Base-by-base conservation (phyloP, 1,140 invertebrate species). In the Drosophila nannoptera region DNA sequence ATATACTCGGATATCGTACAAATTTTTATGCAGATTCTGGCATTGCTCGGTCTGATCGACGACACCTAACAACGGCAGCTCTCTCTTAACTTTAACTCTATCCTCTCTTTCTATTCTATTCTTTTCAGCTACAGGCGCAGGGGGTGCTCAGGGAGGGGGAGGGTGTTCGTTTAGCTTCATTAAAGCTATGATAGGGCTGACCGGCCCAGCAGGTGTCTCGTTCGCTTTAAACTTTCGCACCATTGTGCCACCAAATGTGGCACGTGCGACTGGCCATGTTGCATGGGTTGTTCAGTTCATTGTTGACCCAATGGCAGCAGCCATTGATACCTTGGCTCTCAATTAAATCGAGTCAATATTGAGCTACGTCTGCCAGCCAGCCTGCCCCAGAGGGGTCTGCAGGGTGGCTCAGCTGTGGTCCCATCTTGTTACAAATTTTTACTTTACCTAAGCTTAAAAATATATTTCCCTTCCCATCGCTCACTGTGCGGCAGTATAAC, bases 281-380 rank as follows among this genome's bases (percentile, higher is more conserved):
- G n/a, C 9, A 2, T 46, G 40, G 40, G 46, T n/a, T 84, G 81
- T 84, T 84, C 76, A 84, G 53, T 83, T 84, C 48, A 62, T 71
- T 74, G 80, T 67, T 80, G 76, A 72, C 72, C 75, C 77, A 43
- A 62, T 59, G 60, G 50, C 40, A 43, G 7, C n/a, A 7, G 71
- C 71, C 50, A 82, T 82, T 75, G 78, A 81, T 81, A 83, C 64
- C 60, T 65, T 70, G 75, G 62, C 66, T 65, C 71, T 80, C 69
- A 84, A 84, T 84, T 84, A 84, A 84, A 73, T 76, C 80, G 64
- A 71, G 62, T 80, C 81, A 84, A 86, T 86, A 86, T 84, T 84
- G 80, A 80, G 62, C 73, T 73, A 84, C 22, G 22, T 22, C 22
- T 22, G 22, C 22, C 22, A 22, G 22, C 22, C 22, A 22, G 22